Conservation (phyloP, 2,797 vertebrate genomes). For the Orientallactaga sibirica region DNA sequence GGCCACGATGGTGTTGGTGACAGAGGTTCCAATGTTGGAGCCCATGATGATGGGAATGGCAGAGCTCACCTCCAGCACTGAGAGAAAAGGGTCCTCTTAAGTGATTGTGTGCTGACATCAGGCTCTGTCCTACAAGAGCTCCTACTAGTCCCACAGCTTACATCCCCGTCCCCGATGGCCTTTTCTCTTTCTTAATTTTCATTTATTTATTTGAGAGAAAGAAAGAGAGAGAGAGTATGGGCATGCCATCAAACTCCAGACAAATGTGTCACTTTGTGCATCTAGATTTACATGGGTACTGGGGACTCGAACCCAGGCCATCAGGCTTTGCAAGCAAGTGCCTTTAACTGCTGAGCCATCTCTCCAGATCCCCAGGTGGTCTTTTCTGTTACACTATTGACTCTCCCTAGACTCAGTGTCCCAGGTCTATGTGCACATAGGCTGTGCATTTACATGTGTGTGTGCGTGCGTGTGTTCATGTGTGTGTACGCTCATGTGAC, state of each 20-base stretch:
- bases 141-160: neutral
- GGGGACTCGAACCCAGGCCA: too few species aligned
- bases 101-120: too few species aligned
- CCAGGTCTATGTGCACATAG: neutral
- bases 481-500: neutral
- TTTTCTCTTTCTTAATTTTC: neutral
- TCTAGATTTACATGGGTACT: too few species aligned
- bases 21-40: conserved; percentile 95
- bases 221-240: too few species aligned
- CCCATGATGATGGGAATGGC: conserved; percentile 97
- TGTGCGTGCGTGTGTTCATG: neutral
- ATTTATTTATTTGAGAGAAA: too few species aligned
- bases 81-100: neutral
- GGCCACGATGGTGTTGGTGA: conserved; percentile 97
- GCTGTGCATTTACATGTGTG: neutral
- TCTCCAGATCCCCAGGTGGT: neutral
- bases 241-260: too few species aligned
- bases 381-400: neutral
- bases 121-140: neutral
- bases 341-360: too few species aligned
- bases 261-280: too few species aligned
- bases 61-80: conserved; percentile 93
- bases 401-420: neutral
- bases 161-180: rapidly evolving
- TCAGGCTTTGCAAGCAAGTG: too few species aligned